Base-by-base conservation (phyloP, 2,888 invertebrate species). In the Eupithecia pulchellata region DNA sequence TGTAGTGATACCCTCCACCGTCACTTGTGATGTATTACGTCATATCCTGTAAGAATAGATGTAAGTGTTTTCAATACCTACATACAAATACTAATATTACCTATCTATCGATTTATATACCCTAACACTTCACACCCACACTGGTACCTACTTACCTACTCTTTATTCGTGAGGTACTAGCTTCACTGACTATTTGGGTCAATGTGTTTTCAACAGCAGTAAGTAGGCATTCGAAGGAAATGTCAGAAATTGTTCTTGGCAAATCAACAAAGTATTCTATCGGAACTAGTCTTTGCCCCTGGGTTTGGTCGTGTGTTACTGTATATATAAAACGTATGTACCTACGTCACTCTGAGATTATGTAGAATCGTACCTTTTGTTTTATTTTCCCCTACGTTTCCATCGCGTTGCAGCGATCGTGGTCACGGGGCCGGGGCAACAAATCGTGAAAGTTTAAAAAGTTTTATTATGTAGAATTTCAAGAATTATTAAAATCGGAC, bases 141-240 rank as follows among this genome's bases (percentile, higher is more conserved):
- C 47, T 42, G 4, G 20, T 68, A 65, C 42, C 42, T 64, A 64
- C 62, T 32, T 57, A 66, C 36, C 57, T 47, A 71, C 64, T 72
- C 36, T 61, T 69, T 71, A 71, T 66, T 72, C 64, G 67, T 71
- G 55, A 63, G 58, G 65, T 63, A 52, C 57, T 64, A 62, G 69
- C 75, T 64, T 29, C 60, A 27, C 75, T 73, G 67, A 25, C 36
- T 57, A 71, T 73, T 68, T 63, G 47, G 75, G 75, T 72, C 73
- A 75, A 75, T 71, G 75, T 66, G 58, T 75, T 71, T 73, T 73
- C 64, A 69, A 68, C 71, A 75, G 67, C 20, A 5, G 58, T 57
- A 29, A 29, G 25, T 57, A 52, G 25, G 52, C 25, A 29, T 57
- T 32, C 11, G 34, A 61, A 61, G 61, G 34, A 61, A 61, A 61